Conservation (phyloP, 2,113 vertebrate genomes). For the Perca schrenkii region DNA sequence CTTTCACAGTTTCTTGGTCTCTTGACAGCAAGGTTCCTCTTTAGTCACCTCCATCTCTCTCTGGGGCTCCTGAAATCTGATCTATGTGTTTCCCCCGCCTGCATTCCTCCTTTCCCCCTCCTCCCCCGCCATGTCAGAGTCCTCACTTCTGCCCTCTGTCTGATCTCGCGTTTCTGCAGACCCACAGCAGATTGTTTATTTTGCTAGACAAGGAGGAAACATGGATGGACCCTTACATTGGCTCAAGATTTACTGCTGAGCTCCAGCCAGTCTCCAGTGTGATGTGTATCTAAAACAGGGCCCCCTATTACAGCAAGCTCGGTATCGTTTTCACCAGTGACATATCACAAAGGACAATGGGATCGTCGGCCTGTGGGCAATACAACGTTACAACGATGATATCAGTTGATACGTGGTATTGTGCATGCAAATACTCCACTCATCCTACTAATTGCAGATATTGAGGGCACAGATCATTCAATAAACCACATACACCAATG, state of each 20-base stretch:
- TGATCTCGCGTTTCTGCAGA: constrained; percentile 85
- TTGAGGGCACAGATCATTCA: constrained; percentile 26
- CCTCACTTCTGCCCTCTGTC: constrained; percentile 76
- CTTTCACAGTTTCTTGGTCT: constrained; percentile 17
- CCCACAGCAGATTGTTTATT: constrained; percentile 93
- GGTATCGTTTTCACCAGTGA: constrained; percentile 33
- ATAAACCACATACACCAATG: constrained; percentile 17
- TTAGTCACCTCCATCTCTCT: constrained; percentile 47
- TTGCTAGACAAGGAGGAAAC: constrained; percentile 78
- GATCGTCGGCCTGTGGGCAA: constrained; percentile 6
- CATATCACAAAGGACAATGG: constrained; percentile 42
- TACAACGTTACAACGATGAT: constrained; percentile 28
- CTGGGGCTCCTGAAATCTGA: constrained; percentile 85
- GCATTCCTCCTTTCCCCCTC: constrained; percentile 58
- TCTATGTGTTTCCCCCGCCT: constrained; percentile 48
- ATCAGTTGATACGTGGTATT: constrained; percentile 25
- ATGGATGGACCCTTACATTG: constrained; percentile 70
- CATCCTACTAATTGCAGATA: constrained; percentile 22
- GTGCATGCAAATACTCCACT: constrained; percentile 28
- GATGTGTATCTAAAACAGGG: constrained; percentile 45
- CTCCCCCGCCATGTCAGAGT: constrained; percentile 74
- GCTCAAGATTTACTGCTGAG: constrained; percentile 76
- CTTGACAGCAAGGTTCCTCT: constrained; percentile 18
- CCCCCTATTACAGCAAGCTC: constrained; percentile 18
- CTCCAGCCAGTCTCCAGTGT: constrained; percentile 57